A percentile compares a stretch with the other conserved stretches of the same genome.
Evolutionary conservation across 2,113 vertebrate species (phyloP).

Genomic region (Onychostoma macrolepis): DNA sequence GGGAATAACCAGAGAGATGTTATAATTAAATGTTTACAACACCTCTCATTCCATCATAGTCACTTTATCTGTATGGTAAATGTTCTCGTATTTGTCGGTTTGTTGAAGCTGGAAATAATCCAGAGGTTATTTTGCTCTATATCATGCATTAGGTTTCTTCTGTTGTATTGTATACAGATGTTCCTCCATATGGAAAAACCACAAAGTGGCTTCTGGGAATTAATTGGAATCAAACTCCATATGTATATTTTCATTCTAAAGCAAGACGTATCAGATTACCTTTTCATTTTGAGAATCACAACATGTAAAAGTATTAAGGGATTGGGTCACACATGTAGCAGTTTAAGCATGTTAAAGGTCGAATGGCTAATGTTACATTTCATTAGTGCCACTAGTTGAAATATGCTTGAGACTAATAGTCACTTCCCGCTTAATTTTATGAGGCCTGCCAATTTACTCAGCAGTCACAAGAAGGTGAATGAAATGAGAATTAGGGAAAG

Average conservation of each 20-base stretch:
- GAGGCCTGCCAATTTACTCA: background rate
- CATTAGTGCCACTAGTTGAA: conserved; percentile 33
- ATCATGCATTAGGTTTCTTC: conserved; percentile 18
- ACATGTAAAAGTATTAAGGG: conserved; percentile 14
- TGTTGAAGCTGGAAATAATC: conserved; percentile 7
- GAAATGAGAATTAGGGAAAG: background rate
- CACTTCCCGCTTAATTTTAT: conserved; percentile 22
- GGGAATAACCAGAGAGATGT: background rate
- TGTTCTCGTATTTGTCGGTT: conserved; percentile 3
- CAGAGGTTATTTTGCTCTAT: background rate
- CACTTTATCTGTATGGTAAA: conserved; percentile 6
- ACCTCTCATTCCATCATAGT: conserved; percentile 11
- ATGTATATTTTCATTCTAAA: conserved; percentile 23
- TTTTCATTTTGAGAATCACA: conserved; percentile 15
- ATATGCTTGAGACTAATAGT: conserved; percentile 8
- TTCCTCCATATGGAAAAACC: conserved; percentile 22
- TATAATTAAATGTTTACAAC: conserved; percentile 15
- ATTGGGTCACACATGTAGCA: conserved; percentile 30
- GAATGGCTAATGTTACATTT: conserved; percentile 26
- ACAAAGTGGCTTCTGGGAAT: conserved; percentile 29
- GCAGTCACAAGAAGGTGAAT: conserved; percentile 1
- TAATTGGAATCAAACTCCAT: conserved; percentile 39
- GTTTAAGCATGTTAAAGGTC: conserved; percentile 40
- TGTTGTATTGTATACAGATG: conserved; percentile 8
- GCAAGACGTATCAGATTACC: background rate